phyloP scores from a whole-genome alignment of 2,113 vertebrate species.

The Brachyistius frenatus region DNA sequence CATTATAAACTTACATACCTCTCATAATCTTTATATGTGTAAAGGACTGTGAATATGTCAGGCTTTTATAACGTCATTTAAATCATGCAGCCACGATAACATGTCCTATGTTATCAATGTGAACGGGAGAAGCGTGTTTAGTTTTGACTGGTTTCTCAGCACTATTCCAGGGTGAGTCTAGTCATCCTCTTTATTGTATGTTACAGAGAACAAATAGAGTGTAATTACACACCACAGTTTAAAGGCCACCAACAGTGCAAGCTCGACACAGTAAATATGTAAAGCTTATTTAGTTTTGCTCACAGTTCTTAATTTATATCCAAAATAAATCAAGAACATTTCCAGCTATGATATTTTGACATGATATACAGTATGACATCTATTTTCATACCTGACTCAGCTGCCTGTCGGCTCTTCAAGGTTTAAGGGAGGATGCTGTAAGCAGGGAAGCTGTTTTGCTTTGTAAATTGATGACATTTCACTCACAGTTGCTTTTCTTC shows the following conservation, averaged over 20 bases:
- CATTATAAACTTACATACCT: slow-evolving; percentile 28
- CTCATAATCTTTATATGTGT: slow-evolving; percentile 23
- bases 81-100: slow-evolving; percentile 31
- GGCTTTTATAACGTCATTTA: slow-evolving; percentile 17
- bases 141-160: slow-evolving; percentile 48
- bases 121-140: slow-evolving; percentile 43
- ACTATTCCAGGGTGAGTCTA: slow-evolving; percentile 42
- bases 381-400: slow-evolving; percentile 37
- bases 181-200: slow-evolving; percentile 44
- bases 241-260: slow-evolving; percentile 58
- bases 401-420: not conserved
- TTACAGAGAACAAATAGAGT: slow-evolving; percentile 63
- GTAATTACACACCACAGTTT: slow-evolving; percentile 47
- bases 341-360: slow-evolving; percentile 26
- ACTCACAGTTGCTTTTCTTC: slow-evolving; percentile 7
- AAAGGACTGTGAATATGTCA: slow-evolving; percentile 2
- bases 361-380: not conserved
- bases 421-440: not conserved
- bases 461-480: slow-evolving; percentile 18
- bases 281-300: not conserved
- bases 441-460: not conserved
- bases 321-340: not conserved
- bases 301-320: slow-evolving; percentile 32
- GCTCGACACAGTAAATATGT: slow-evolving; percentile 2
- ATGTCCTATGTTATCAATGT: slow-evolving; percentile 29